Conservation (phyloP, 2,888 invertebrate species). For the Agrilus biguttatus region DNA sequence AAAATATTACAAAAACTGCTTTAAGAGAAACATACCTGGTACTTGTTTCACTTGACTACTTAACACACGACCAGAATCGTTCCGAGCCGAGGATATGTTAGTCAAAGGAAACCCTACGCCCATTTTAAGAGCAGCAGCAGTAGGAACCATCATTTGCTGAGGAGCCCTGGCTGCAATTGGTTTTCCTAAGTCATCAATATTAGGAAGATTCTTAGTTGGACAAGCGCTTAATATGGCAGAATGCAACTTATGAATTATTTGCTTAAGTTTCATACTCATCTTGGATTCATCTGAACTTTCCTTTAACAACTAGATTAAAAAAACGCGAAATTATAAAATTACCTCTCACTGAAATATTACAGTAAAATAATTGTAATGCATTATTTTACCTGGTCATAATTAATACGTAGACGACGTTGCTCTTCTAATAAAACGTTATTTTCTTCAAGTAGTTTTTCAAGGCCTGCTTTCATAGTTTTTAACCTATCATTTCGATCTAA, state of each 20-base stretch:
- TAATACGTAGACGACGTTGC: constrained; percentile 57
- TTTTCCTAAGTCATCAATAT: constrained; percentile 41
- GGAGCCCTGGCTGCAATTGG: constrained; percentile 25
- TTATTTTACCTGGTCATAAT: constrained; percentile 59
- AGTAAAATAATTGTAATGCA: background rate
- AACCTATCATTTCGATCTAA: constrained; percentile 76
- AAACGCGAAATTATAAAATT: background rate
- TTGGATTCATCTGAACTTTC: constrained; percentile 49
- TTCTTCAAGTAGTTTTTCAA: constrained; percentile 59
- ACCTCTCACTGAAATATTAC: no score
- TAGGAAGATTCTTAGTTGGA: constrained; percentile 43
- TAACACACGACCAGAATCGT: constrained; percentile 52
- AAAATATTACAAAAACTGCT: no score
- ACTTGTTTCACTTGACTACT: constrained; percentile 38
- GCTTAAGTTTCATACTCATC: constrained; percentile 43
- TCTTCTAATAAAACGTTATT: constrained; percentile 63
- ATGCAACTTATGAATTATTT: constrained; percentile 47
- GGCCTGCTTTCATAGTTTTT: constrained; percentile 58
- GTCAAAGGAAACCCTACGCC: constrained; percentile 73
- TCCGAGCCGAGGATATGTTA: constrained; percentile 44
- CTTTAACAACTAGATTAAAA: constrained; percentile 32
- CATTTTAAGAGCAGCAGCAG: constrained; percentile 74
- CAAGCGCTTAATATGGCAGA: constrained; percentile 43
- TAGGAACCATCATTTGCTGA: constrained; percentile 53
- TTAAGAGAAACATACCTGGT: constrained; percentile 31